Conservation (phyloP, 2,113 vertebrate species). For the Puffinus mauretanicus region DNA sequence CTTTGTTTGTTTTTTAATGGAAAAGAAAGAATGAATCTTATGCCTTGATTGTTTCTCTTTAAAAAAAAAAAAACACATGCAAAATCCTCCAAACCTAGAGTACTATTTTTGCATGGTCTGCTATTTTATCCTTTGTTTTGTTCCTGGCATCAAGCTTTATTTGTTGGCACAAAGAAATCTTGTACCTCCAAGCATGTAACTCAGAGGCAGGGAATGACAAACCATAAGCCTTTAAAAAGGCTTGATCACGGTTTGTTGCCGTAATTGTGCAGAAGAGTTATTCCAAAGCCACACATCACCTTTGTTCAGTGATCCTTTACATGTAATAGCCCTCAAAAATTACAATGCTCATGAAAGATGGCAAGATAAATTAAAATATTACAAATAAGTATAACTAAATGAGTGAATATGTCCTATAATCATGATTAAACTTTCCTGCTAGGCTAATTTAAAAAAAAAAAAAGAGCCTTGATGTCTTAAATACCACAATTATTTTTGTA, state of each 20-base stretch:
- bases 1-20: not conserved
- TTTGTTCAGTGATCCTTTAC: not conserved
- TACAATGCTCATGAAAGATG: not conserved
- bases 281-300: not conserved
- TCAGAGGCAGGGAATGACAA: not conserved
- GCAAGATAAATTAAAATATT: not conserved
- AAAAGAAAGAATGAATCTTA: not conserved
- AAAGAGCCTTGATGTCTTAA: not conserved
- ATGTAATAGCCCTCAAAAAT: not conserved
- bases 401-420: not conserved
- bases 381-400: not conserved
- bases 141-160: not conserved
- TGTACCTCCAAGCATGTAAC: not conserved
- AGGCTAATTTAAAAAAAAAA: not conserved
- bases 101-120: not conserved
- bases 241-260: not conserved
- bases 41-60: not conserved
- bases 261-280: not conserved
- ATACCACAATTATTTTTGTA: not conserved
- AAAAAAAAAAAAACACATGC: not conserved
- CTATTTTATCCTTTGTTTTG: not conserved
- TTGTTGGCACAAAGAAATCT: not conserved
- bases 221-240: not conserved
- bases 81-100: not conserved
- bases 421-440: not conserved